These are phyloP conservation scores for Bufo gargarizans DNA, from an alignment of 2,113 vertebrate genomes.

Conservation along the genomic window DNA sequence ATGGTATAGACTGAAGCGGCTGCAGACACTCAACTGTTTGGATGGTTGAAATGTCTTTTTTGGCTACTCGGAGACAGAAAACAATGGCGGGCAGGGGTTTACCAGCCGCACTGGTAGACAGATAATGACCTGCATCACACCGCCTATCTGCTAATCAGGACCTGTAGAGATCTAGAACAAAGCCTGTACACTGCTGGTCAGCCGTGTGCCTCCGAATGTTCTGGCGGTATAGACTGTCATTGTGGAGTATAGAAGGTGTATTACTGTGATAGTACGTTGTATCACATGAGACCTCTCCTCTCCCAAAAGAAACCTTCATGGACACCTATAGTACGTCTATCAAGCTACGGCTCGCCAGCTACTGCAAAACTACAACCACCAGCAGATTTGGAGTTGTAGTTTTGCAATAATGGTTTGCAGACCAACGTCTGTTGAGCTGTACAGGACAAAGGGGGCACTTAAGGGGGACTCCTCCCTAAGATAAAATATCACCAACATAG, in stretches of 20 bases:
- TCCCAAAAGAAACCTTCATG: too few species aligned
- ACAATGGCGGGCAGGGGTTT: neutral
- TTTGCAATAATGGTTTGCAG: neutral
- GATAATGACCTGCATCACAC: neutral
- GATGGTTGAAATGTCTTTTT: constrained; percentile 46
- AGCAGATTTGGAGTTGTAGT: neutral
- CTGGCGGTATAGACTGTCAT: neutral
- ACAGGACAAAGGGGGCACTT: neutral
- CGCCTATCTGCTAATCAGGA: neutral
- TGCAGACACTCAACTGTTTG: constrained; percentile 34
- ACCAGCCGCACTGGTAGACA: neutral
- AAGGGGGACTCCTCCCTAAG: neutral
- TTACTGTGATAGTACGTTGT: too few species aligned
- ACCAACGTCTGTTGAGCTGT: neutral
- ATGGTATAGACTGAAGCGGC: constrained; percentile 50
- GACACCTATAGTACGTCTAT: too few species aligned
- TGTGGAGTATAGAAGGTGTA: neutral
- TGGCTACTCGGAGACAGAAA: neutral
- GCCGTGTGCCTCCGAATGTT: neutral
- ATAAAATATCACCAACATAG: neutral
- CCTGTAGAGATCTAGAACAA: neutral
- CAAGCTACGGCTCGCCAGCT: neutral
- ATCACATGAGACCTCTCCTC: too few species aligned
- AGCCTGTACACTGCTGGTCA: too few species aligned
- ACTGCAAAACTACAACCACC: neutral